Evolutionary conservation across 2,888 invertebrate genomes (phyloP), one percentile per base, ranked within the genome.

Genomic region (Zaprionus bogoriensis): DNA sequence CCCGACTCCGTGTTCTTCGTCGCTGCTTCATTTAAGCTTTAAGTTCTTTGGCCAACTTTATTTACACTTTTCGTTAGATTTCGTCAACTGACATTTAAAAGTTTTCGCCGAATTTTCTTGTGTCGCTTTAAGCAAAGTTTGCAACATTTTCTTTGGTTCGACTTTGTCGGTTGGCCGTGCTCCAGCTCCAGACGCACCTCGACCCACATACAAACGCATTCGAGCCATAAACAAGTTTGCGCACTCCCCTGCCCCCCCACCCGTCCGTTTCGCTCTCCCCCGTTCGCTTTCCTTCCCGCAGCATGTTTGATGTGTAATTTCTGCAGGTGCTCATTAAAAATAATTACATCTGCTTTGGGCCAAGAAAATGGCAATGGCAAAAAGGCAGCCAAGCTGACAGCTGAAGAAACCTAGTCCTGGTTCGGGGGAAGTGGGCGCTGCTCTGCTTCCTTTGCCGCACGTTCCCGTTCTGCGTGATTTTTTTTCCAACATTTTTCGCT

Each of bases 241-340:
- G 39, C 38, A 22, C 47, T 27, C 38, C 28, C 42, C 41, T 39
- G 36, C 25, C 17, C 14, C 32, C 39, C 38, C 25, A 32, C 54
- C 44, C 12, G n/a, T n/a, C n/a, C n/a, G n/a, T n/a, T n/a, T n/a
- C n/a, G n/a, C n/a, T n/a, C 38, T 17, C 51, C 14, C 38, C 4
- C 7, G 4, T 10, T 14, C 2, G 10, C 9, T 10, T 1, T n/a
- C 14, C 12, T 10, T 14, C 12, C 36, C 41, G 19, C 19, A 9
- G 22, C 69, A 70, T 73, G 80, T 83, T 81, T 83, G 80, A 81
- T 81, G 84, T 81, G 83, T 80, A 83, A 83, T 81, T 81, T 77
- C 64, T 83, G 77, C 83, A 83, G 81, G 71, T 80, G 84, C 80
- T 81, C 80, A 81, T 81, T 81, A 81, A 81, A 81, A 81, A 83